Evolutionary conservation across 2,888 invertebrate genomes (phyloP).

Genomic region (Hypselothyrea guttata): DNA sequence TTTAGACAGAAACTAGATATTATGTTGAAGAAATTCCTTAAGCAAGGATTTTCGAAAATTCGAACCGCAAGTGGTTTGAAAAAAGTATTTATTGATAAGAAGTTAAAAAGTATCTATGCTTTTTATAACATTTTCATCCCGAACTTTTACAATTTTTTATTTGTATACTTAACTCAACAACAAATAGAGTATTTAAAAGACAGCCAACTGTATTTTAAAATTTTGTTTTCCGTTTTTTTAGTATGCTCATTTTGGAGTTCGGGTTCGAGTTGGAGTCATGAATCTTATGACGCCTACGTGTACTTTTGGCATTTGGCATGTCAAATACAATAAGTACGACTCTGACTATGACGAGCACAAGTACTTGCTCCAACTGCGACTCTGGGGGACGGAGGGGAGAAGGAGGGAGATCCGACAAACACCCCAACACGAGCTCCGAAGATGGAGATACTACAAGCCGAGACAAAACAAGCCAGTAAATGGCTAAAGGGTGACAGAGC

Average conservation of each 20-base stretch:
- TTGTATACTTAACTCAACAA: too few relatives aligned
- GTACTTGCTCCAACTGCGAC: constrained; percentile 7
- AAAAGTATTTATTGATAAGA: too few relatives aligned
- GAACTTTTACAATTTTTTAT: too few relatives aligned
- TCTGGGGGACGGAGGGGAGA: constrained; percentile 19
- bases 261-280: constrained; percentile 66
- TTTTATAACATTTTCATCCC: too few relatives aligned
- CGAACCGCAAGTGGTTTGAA: too few relatives aligned
- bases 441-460: constrained; percentile 54
- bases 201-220: background rate
- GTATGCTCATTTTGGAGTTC: constrained; percentile 50
- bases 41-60: too few relatives aligned
- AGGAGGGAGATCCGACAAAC: constrained; percentile 29
- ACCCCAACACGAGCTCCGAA: constrained; percentile 37
- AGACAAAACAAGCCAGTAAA: constrained; percentile 48
- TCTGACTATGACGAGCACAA: constrained; percentile 21
- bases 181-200: constrained; percentile 16
- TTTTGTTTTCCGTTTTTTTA: constrained; percentile 31
- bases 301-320: constrained; percentile 79
- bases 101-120: too few relatives aligned
- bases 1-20: too few relatives aligned
- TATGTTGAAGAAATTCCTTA: too few relatives aligned
- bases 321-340: constrained; percentile 75
- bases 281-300: constrained; percentile 80
- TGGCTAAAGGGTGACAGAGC: constrained; percentile 19